Base-by-base conservation (phyloP, 2,888 invertebrate species). In the Hipparchia semele region DNA sequence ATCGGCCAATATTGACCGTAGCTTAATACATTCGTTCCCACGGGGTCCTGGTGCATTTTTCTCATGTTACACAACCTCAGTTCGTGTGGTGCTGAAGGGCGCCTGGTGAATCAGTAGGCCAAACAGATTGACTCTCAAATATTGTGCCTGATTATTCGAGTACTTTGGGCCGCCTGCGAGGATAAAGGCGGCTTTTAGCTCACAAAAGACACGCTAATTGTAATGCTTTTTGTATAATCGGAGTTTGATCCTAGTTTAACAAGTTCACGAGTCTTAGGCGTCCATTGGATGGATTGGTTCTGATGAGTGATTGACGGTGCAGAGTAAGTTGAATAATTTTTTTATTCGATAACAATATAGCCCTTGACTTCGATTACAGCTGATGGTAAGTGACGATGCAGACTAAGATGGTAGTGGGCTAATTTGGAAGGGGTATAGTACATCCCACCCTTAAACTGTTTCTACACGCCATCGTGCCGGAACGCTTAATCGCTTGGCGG, bases 201-300 rank as follows among this genome's bases (percentile, higher is more conserved):
- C 85, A 89, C 88, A 92, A 92, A 91, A 86, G 89, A 90, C 67
- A 83, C 87, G 92, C 84, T 92, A 93, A 94, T 91, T 92, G 90
- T 80, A 87, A 87, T 87, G 87, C 87, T 90, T 87, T 90, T 89
- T 87, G 86, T 88, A 87, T 89, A 86, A 89, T 81, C 80, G 86
- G 87, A 84, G 86, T 90, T 70, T 70, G 56, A 73, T 71, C 73
- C 75, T 73, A 64, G 68, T 72, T 72, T 88, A 85, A 85, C 83
- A 77, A 85, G 81, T 84, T 83, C 45, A 61, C 53, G 54, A 13
- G 13, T 56, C 61, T 54, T 70, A 13, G 0, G 54, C 23, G n/a
- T 53, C 7, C 6, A 7, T 9, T n/a, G 6, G n/a, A 54, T 5
- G 6, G 6, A 49, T 49, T 6, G 49, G 49, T 49, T 6, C 7